Evolutionary conservation across 2,888 invertebrate genomes (phyloP), one percentile per base, ranked within the genome.

Genomic region (Eupithecia centaureata): DNA sequence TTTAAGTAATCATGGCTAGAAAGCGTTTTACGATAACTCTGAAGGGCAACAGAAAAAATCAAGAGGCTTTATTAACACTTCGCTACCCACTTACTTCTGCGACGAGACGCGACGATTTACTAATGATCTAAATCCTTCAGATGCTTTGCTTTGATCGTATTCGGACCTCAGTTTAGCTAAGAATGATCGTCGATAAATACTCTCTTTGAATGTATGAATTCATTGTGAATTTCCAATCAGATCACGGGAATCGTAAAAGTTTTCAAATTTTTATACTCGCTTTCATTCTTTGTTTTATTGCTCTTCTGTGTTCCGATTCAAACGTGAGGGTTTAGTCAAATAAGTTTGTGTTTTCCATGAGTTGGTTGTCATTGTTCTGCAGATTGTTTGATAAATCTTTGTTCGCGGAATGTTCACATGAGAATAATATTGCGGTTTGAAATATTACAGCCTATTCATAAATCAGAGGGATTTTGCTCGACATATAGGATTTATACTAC

Each of bases 301-400:
- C 47, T 12, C 22, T 7, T 10, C 47, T 47, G 10, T 47, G 12
- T 47, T 47, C 22, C 22, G 12, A 22, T 47, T 22, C 47, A 47
- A 47, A 47, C 47, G 47, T 22, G 47, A 47, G 47, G 35, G n/a
- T 71, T 78, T 65, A 67, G 64, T 30, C 30, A n/a, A 57, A 30
- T 30, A 57, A 32, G n/a, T 57, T 57, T 30, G 56, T 57, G 27
- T 57, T n/a, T 57, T 47, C 22, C 47, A 22, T 22, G 47, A 47
- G 47, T 47, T 47, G 47, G n/a, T 57, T 42, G 62, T 63, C 42
- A 57, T 42, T 57, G 57, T 63, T 42, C 30, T 7, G 38, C 38
- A 57, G 42, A 63, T 25, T 28, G 38, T 63, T 54, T 63, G 35
- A 35, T 54, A 18, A 13, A 63, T 63, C 27, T 54, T 35, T 35